A percentile compares a stretch with the other conserved stretches of the same genome.
Evolutionary conservation across 23 tunicate species (phyloP).

Genomic region (Halocynthia aurantium): DNA sequence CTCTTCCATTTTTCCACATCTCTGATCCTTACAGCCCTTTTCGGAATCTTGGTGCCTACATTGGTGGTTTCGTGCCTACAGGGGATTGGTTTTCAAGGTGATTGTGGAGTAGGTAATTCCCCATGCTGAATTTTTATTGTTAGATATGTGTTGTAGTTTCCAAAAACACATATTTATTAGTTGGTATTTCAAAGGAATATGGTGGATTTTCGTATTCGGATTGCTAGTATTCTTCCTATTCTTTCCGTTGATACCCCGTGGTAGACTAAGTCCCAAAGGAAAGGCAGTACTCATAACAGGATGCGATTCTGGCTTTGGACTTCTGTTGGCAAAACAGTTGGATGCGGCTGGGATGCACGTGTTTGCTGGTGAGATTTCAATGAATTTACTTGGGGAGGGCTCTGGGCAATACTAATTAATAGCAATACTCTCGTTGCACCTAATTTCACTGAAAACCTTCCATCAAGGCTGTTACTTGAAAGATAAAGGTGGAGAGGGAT

Average conservation of each 20-base stretch:
- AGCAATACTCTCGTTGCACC: background rate
- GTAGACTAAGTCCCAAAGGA: constrained; percentile 57
- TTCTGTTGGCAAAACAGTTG: constrained; percentile 52
- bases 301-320: constrained; percentile 92
- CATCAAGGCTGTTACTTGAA: constrained; percentile 70
- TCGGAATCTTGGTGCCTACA: too few species aligned
- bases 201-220: background rate
- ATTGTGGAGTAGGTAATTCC: too few species aligned
- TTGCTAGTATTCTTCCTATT: constrained; percentile 24
- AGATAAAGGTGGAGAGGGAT: constrained; percentile 76
- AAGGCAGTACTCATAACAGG: constrained; percentile 87
- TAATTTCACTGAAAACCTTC: background rate
- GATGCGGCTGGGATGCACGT: constrained; percentile 82
- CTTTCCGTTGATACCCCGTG: constrained; percentile 45
- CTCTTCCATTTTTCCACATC: too few species aligned
- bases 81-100: too few species aligned
- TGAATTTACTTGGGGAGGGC: background rate
- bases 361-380: constrained; percentile 58
- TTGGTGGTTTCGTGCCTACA: too few species aligned
- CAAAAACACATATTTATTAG: too few species aligned
- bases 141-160: too few species aligned
- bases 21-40: too few species aligned
- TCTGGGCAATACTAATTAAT: background rate
- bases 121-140: too few species aligned
- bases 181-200: background rate